Evolutionary conservation across 1,140 invertebrate genomes (phyloP), one percentile per base, ranked within the genome.

Genomic region (Gyrodactylus bullatarudis): DNA sequence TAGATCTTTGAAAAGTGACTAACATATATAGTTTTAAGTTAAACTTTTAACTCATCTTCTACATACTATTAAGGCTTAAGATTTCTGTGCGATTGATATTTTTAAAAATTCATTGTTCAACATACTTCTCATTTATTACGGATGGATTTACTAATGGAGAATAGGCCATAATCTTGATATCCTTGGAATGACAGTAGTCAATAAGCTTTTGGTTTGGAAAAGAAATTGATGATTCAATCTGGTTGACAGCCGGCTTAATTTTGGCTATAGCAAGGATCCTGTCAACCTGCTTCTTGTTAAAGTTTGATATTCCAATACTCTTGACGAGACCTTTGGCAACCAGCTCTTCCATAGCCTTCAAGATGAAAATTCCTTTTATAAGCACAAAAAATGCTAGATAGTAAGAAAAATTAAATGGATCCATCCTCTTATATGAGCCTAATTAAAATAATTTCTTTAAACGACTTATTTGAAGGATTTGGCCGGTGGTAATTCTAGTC

Each of bases 261-360:
- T 79, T 83, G 0, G 84, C 84, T 22, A 79, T 80, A 0, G 84
- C 78, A 24, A 89, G 77, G 1, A 94, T 77, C 1, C 86, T 81
- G 26, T 86, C 83, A 20, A 90, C 85, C 79, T 92, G 89, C 22
- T 84, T 79, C 20, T 83, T 84, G 77, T 89, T 91, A 78, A 93
- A 93, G 79, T 94, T 94, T 26, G 89, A 91, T 0, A 94, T 74
- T 0, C 90, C 90, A 77, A 94, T 88, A 71, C 86, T 86, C 72
- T 82, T 85, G 0, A 84, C 81, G 16, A 88, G 80, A 0, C 87
- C 88, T 69, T 85, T 79, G 2, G 83, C 80, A 1, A 86, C 85
- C 20, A 86, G 83, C 21, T 85, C 81, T 81, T 92, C 89, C 85
- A 93, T 85, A 23, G 84, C 88, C 78, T 79, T 74, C 16, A 75